phyloP scores from a whole-genome alignment of 1,140 invertebrate species.

The Medauroidea extradentata region DNA sequence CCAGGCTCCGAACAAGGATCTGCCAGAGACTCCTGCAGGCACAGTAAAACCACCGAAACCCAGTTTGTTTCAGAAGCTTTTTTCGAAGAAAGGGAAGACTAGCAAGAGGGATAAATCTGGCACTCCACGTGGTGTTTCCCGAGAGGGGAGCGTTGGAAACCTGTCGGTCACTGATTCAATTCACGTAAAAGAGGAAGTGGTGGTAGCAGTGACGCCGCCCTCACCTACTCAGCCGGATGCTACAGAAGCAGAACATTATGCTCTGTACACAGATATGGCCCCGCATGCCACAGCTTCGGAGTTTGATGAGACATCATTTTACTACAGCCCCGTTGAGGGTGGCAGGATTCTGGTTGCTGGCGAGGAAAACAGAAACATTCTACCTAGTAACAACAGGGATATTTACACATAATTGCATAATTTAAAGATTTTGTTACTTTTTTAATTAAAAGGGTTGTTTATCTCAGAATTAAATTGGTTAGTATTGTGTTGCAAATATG shows the following conservation, averaged over 20 bases:
- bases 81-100: constrained; percentile 37
- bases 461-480: no score
- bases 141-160: constrained; percentile 2
- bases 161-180: neutral
- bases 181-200: constrained; percentile 17
- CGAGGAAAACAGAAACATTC: constrained; percentile 21
- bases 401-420: constrained; percentile 15
- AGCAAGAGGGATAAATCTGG: constrained; percentile 3
- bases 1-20: constrained; percentile 38
- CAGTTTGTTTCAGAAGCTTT: constrained; percentile 62
- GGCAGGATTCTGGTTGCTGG: constrained; percentile 53
- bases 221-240: constrained; percentile 46
- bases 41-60: constrained; percentile 54
- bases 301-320: constrained; percentile 81
- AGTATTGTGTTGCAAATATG: no score
- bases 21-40: constrained; percentile 41
- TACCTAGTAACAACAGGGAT: constrained; percentile 9
- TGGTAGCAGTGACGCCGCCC: neutral
- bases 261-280: constrained; percentile 75
- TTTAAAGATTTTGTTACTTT: no score
- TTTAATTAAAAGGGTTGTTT: no score
- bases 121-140: neutral
- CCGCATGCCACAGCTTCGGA: constrained; percentile 78
- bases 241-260: constrained; percentile 82
- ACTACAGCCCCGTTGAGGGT: constrained; percentile 77